Percentiles rank a stretch among this genome's conserved stretches.
Evolutionary conservation across 2,888 invertebrate species (phyloP).

Genomic region (Lasioglossum zephyrum): DNA sequence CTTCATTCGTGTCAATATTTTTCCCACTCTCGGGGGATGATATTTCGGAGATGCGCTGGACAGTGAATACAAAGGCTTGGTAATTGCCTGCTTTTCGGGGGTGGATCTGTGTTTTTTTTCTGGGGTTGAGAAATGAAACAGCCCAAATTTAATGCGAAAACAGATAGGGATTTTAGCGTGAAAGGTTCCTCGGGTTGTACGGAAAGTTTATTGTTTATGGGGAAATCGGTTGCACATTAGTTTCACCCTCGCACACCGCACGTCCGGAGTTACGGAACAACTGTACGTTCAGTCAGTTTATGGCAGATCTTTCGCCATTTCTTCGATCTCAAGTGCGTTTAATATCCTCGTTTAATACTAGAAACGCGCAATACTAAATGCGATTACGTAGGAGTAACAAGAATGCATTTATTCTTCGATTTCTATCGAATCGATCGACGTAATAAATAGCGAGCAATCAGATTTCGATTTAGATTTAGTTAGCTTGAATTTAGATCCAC

Average conservation of each 20-base stretch:
- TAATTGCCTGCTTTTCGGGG: slow-evolving; percentile 31
- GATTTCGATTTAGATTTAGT: no score
- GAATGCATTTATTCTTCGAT: no score
- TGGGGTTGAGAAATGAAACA: not conserved
- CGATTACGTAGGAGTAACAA: no score
- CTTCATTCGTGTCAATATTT: slow-evolving; percentile 54
- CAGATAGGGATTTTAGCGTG: not conserved
- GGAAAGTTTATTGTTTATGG: not conserved
- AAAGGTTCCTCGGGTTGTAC: not conserved
- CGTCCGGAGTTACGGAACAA: not conserved
- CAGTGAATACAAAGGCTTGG: slow-evolving; percentile 21
- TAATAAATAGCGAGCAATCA: no score
- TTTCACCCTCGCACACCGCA: not conserved
- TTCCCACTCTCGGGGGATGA: slow-evolving; percentile 28
- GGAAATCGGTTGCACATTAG: not conserved
- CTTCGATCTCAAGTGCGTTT: not conserved
- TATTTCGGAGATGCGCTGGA: slow-evolving; percentile 19
- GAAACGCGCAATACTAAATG: not conserved
- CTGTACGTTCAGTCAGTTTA: not conserved
- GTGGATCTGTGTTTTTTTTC: not conserved
- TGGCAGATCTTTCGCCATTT: not conserved
- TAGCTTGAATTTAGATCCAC: not conserved
- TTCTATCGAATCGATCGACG: no score
- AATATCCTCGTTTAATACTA: not conserved
- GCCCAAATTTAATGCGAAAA: not conserved